These are phyloP conservation scores for Dromaius novaehollandiae DNA, from an alignment of 2,113 vertebrate genomes.

Conservation along the genomic window DNA sequence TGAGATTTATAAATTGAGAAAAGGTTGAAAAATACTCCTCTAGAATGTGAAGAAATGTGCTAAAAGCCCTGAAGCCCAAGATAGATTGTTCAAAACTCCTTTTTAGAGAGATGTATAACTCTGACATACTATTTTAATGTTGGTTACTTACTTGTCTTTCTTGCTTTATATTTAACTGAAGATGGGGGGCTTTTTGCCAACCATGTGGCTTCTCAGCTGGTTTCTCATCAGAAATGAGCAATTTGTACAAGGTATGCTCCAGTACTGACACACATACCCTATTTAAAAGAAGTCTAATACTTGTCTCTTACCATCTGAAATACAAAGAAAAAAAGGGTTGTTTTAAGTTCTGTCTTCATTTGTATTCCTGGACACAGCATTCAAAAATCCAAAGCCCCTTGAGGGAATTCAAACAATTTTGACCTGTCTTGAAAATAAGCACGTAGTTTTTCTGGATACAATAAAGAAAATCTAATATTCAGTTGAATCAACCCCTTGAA, in stretches of 20 bases:
- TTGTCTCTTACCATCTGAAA: neutral
- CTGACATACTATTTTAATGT: neutral
- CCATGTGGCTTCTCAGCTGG: neutral
- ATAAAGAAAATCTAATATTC: slow-evolving; percentile 31
- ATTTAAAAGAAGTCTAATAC: neutral
- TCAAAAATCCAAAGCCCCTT: neutral
- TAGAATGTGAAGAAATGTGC: neutral
- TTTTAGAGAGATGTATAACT: neutral
- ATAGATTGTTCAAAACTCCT: neutral
- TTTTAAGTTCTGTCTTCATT: neutral
- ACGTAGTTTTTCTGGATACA: neutral
- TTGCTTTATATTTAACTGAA: neutral
- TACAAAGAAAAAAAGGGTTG: neutral
- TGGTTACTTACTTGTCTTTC: neutral
- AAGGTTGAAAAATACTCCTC: neutral
- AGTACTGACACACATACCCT: neutral
- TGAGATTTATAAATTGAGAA: neutral
- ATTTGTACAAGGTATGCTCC: neutral
- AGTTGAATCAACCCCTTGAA: neutral
- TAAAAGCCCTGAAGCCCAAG: neutral
- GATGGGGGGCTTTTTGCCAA: neutral
- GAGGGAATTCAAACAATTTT: slow-evolving; percentile 15
- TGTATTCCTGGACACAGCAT: neutral
- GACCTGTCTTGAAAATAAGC: slow-evolving; percentile 9
- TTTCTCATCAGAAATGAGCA: neutral